Base-by-base conservation (phyloP, 2,113 vertebrate species). In the Orientallactaga bullata region DNA sequence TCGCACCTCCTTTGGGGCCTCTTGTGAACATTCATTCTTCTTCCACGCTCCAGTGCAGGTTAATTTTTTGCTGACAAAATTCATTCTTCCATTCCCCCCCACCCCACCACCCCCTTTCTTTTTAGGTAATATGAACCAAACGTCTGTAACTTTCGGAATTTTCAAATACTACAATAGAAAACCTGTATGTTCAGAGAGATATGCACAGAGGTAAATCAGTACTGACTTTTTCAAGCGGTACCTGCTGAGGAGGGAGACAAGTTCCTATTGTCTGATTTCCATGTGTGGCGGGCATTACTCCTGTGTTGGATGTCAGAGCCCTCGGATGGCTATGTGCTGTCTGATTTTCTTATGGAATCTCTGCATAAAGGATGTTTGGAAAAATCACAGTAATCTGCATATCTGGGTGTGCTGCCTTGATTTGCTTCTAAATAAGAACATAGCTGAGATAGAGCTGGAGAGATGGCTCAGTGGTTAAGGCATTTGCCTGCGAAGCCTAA, bases 11-110 rank as follows among this genome's bases (percentile, higher is more conserved):
- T 95, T 97, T 89, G 66, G 90, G 94, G 20, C 68, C 63, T 95
- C 80, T 95, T 88, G 88, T 94, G 35, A 95, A 91, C 65, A 85
- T 73, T 51, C 91, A 81, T 91, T 94, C 95, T 95, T 73, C 96
- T 97, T 96, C 94, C 95, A 88, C 93, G 94, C 51, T 32, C 93
- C 91, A 91, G 80, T 60, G 95, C 35, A 7, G 51, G 88, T 93
- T 97, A 92, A 92, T 51, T 93, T 97, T 95, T 89, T 96, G 68
- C 85, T 96, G 83, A 96, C 96, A 96, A 93, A 35, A 88, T 88
- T 30, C 5, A 60, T 42, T 30, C 42, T 26, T 30, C 37, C 37
- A 55, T 65, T 24, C 84, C n/a, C 76, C 18, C 17, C n/a, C n/a
- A n/a, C n/a, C n/a, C n/a, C n/a, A n/a, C n/a, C n/a, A n/a, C n/a